Evolutionary conservation across 2,888 invertebrate genomes (phyloP), one percentile per base, ranked within the genome.

Genomic region (Rhodophaea formosa): DNA sequence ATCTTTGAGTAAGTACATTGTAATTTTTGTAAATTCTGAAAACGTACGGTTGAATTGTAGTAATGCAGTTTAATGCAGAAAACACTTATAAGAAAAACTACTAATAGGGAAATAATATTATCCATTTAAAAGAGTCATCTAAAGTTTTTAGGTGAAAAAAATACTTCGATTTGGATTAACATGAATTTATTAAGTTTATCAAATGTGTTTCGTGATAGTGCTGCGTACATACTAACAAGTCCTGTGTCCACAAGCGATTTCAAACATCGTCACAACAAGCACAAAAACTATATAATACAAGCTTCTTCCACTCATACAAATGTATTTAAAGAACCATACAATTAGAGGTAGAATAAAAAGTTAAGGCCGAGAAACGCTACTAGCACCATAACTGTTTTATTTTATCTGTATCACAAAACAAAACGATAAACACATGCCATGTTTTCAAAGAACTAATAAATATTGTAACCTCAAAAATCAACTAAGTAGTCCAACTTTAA

Each of bases 121-220:
- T 39, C 12, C 3, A 39, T 8, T 35, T 12, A 12, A 6, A 0
- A 6, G 39, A 3, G n/a, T 8, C 39, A 10, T 39, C 5, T 6
- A 39, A 39, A 39, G 12, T 10, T 39, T n/a, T n/a, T 39, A 61
- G 69, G 67, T 70, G 72, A 65, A 66, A 65, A 69, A 64, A 71
- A 68, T 69, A 68, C 58, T 49, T 57, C 35, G 8, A 59, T 71
- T 70, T 77, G 77, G 84, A 88, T 85, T 87, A 88, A 89, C 87
- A 88, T 89, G 83, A 80, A 82, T 89, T 89, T 90, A 88, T 88
- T 90, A 80, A 82, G 78, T 83, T 86, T 81, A 86, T 83, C 82
- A 87, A 84, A 84, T 82, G 82, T 86, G 84, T 86, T 84, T 79
- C 77, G 86, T 89, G 87, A 86, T 75, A 78, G 89, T 89, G 88